Conservation (phyloP, 1,140 invertebrate species). For the Psix sp. region DNA sequence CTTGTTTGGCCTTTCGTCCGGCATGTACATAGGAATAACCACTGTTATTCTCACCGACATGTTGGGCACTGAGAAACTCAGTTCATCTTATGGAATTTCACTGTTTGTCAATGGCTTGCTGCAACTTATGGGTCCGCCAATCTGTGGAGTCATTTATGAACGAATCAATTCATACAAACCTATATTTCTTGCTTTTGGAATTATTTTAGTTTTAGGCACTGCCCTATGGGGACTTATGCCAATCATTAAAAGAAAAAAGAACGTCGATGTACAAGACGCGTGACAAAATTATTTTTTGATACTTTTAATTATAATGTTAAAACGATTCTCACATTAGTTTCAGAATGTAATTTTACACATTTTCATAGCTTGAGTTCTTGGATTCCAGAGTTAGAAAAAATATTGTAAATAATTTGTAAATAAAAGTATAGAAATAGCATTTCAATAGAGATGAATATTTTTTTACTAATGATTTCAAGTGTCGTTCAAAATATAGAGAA, state of each 20-base stretch:
- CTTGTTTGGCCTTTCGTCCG: conserved; percentile 87
- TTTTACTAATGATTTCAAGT: too few relatives aligned
- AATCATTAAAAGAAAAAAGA: conserved; percentile 77
- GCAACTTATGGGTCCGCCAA: conserved; percentile 87
- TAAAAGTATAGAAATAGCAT: too few relatives aligned
- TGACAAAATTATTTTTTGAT: conserved; percentile 81
- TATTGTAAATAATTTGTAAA: too few relatives aligned
- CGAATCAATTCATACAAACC: conserved; percentile 81
- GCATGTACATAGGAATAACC: conserved; percentile 89
- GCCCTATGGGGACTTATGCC: conserved; percentile 85
- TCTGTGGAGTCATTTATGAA: conserved; percentile 84
- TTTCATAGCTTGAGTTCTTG: too few relatives aligned
- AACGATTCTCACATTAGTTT: background rate
- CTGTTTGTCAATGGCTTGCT: conserved; percentile 89
- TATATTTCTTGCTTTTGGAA: conserved; percentile 83
- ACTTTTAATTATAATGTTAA: background rate
- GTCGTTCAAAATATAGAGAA: too few relatives aligned
- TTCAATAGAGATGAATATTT: too few relatives aligned
- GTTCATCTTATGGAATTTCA: conserved; percentile 90
- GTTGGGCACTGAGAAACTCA: conserved; percentile 86
- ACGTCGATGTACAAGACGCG: conserved; percentile 15
- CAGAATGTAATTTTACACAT: too few relatives aligned
- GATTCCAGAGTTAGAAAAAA: too few relatives aligned
- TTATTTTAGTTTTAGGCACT: conserved; percentile 83
- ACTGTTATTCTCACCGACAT: conserved; percentile 91